Evolutionary conservation across 2,888 invertebrate species (phyloP).

Genomic region (Sphinx pinastri): DNA sequence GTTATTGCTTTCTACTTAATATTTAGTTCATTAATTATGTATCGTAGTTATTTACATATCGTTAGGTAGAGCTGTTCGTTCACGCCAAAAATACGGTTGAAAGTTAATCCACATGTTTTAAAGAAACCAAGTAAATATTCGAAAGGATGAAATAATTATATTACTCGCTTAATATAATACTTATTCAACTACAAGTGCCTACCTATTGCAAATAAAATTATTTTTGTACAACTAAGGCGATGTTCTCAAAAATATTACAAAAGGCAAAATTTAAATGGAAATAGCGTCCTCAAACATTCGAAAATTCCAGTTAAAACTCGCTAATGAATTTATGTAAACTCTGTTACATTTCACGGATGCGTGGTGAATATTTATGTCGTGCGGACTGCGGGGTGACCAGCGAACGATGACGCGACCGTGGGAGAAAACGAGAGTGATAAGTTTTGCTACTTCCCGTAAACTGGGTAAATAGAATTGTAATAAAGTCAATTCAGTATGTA

Average conservation of each 20-base stretch:
- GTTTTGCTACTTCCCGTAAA: not conserved
- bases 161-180: too few relatives aligned
- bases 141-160: too few relatives aligned
- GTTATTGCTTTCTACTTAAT: not conserved
- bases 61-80: too few relatives aligned
- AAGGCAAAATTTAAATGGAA: not conserved
- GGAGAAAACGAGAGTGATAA: slow-evolving; percentile 72
- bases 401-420: slow-evolving; percentile 68
- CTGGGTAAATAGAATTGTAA: slow-evolving; percentile 15
- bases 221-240: too few relatives aligned
- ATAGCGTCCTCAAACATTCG: not conserved
- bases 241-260: too few relatives aligned
- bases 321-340: slow-evolving; percentile 16
- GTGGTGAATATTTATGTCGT: slow-evolving; percentile 43
- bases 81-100: too few relatives aligned
- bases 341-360: slow-evolving; percentile 6
- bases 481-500: not conserved
- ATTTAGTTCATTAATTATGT: not conserved
- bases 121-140: too few relatives aligned
- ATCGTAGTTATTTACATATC: too few relatives aligned
- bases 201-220: too few relatives aligned
- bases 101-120: too few relatives aligned
- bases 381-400: slow-evolving; percentile 58
- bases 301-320: not conserved
- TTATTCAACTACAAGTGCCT: too few relatives aligned